Evolutionary conservation across 2,797 vertebrate genomes (phyloP), one percentile per base, ranked within the genome.

Genomic region (Acridotheres tristis): DNA sequence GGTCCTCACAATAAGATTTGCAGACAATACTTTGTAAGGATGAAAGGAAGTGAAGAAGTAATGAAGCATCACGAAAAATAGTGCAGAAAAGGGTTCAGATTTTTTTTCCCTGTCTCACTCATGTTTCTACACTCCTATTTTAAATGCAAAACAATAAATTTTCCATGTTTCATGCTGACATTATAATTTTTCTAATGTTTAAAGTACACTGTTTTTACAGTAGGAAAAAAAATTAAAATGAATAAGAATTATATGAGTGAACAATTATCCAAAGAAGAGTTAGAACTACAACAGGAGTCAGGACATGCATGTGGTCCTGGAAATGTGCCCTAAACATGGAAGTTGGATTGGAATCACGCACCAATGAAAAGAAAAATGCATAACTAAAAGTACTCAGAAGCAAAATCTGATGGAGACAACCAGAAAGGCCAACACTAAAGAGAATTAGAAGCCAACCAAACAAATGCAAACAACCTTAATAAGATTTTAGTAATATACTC

Each of bases 291-390:
- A 8, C 4, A 54, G 7, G 23, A 63, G 16, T 26, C 34, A 51
- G 27, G 1, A 3, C 2, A 3, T 18, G 19, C 2, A 1, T 30
- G n/a, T 38, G 45, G 54, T 58, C 5, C 2, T 38, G 38, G 48
- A 74, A 13, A 7, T 40, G 27, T 67, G 36, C 30, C 48, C 27
- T 61, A 19, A 61, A 47, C 9, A 3, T 9, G 47, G 18, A 53
- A 34, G 16, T 0, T 40, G 47, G 11, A 5, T 17, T 85, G 32
- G 15, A 73, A 36, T 50, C 7, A 14, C 1, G 2, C 5, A 10
- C 45, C 47, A 62, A 2, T 68, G 74, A 53, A 75, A 68, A 32
- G 3, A n/a, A 40, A 8, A 68, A 57, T 27, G 3, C 6, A 5
- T 20, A 45, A n/a, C 10, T 75, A 19, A 34, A 45, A 51, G 16